Evolutionary conservation across 2,888 invertebrate genomes (phyloP).

Genomic region (Epiblema foenella): DNA sequence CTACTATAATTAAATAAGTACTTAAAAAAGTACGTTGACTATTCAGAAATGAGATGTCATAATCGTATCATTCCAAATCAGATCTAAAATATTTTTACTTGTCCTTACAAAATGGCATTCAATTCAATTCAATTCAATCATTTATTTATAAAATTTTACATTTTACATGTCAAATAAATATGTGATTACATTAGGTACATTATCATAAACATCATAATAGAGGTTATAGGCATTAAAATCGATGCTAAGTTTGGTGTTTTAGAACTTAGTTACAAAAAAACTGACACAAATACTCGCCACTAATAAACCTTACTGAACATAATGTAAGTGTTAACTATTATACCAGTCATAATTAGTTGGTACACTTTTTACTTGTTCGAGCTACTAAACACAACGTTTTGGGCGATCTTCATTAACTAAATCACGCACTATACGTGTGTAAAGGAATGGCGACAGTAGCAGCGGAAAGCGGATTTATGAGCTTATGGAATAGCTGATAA

Average conservation of each 20-base stretch:
- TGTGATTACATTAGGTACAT: no score
- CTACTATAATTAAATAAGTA: background rate
- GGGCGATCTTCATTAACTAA: slow-evolving; percentile 67
- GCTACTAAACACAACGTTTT: slow-evolving; percentile 67
- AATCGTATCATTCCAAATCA: background rate
- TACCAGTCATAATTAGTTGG: slow-evolving; percentile 61
- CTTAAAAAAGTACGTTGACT: slow-evolving; percentile 9
- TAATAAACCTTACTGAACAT: slow-evolving; percentile 8
- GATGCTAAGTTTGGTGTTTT: background rate
- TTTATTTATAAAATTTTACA: no score
- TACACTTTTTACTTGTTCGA: slow-evolving; percentile 61
- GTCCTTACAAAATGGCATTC: background rate
- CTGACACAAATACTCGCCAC: background rate
- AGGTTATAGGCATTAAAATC: no score
- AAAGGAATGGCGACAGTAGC: slow-evolving; percentile 11
- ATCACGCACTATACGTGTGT: slow-evolving; percentile 58
- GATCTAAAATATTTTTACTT: background rate
- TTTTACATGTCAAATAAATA: no score
- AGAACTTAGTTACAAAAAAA: background rate
- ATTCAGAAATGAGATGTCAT: background rate
- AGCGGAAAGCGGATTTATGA: slow-evolving; percentile 27
- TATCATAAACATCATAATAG: no score
- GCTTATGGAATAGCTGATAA: slow-evolving; percentile 1
- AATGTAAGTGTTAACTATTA: slow-evolving; percentile 48
- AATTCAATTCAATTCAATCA: no score